These are phyloP conservation scores for Molorchus minor DNA, from an alignment of 2,888 invertebrate species.

Conservation along the genomic window DNA sequence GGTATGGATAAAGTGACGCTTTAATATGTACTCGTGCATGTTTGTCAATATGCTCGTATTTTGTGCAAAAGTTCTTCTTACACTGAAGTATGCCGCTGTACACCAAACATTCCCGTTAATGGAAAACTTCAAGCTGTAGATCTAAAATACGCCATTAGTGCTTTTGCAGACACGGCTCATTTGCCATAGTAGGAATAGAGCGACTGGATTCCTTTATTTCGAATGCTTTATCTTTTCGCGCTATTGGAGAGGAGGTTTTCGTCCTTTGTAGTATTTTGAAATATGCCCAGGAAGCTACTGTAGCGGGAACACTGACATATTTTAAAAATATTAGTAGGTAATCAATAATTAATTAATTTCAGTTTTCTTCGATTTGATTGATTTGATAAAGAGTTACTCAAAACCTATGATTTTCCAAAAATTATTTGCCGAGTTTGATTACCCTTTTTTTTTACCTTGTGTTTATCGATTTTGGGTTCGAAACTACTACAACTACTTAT, in stretches of 20 bases:
- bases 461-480: too few species aligned
- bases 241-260: neutral
- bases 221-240: conserved; percentile 5
- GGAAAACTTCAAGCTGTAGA: conserved; percentile 15
- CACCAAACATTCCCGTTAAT: conserved; percentile 11
- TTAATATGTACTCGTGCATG: conserved; percentile 8
- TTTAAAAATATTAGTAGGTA: too few species aligned
- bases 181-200: conserved; percentile 3
- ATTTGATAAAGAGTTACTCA: too few species aligned
- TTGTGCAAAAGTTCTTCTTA: neutral
- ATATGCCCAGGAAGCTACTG: too few species aligned
- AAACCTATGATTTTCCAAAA: too few species aligned
- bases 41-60: conserved; percentile 1
- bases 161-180: neutral
- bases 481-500: too few species aligned
- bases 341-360: too few species aligned
- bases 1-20: neutral
- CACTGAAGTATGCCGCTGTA: conserved; percentile 5
- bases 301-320: too few species aligned
- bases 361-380: too few species aligned
- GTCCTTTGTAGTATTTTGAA: neutral
- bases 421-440: too few species aligned
- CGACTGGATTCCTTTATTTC: neutral
- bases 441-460: too few species aligned
- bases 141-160: conserved; percentile 14